These are phyloP conservation scores for Callyntrura guangdongensis DNA, from an alignment of 2,888 invertebrate genomes.

Conservation along the genomic window DNA sequence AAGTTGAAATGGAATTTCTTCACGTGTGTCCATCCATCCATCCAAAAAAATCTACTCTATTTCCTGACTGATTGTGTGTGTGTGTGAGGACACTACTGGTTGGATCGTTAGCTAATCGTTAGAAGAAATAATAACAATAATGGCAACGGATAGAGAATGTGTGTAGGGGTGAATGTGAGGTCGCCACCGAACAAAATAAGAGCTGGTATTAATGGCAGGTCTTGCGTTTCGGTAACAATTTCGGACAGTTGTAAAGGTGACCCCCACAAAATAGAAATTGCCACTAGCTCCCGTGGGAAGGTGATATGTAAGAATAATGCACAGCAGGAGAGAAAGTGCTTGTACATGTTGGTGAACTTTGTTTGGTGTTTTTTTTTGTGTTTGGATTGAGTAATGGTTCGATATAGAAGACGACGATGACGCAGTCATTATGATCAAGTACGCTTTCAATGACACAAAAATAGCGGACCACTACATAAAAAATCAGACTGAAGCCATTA, in stretches of 20 bases:
- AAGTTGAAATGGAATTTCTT: constrained; percentile 29
- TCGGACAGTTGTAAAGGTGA: no score
- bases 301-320: neutral
- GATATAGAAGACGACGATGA: no score
- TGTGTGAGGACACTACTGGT: neutral
- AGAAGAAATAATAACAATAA: neutral
- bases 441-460: no score
- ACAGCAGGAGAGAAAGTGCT: constrained; percentile 40
- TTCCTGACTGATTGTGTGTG: neutral
- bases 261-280: no score
- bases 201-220: no score
- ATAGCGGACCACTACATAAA: no score
- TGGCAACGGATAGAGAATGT: no score
- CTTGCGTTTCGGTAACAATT: no score
- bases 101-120: neutral
- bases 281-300: no score
- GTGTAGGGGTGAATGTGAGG: neutral
- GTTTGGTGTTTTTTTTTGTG: neutral
- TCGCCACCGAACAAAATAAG: neutral
- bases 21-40: constrained; percentile 5
- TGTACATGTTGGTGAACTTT: neutral
- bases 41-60: neutral
- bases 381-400: no score
- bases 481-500: no score
- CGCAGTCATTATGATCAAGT: no score